Evolutionary conservation across 2,797 vertebrate genomes (phyloP).

Genomic region (Denticeps clupeoides): DNA sequence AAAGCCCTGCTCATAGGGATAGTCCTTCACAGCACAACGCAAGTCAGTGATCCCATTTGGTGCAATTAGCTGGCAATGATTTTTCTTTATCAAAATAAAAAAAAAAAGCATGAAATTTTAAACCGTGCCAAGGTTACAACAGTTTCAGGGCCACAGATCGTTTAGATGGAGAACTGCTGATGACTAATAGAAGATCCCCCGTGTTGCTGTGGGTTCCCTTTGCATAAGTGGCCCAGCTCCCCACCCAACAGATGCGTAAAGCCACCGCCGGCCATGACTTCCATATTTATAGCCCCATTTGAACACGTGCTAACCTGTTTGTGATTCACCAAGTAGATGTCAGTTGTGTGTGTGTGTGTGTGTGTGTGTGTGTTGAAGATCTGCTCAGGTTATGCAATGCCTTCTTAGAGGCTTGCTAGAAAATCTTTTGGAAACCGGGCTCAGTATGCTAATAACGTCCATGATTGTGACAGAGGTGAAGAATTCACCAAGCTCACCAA

Average conservation of each 20-base stretch:
- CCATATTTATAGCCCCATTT: neutral
- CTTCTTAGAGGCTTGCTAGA: slow-evolving; percentile 45
- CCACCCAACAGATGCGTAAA: neutral
- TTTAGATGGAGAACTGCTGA: neutral
- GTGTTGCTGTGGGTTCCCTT: neutral
- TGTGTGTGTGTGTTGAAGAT: slow-evolving; percentile 32
- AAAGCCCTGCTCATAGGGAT: too few species aligned
- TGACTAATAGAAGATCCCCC: neutral
- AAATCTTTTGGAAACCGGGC: too few species aligned
- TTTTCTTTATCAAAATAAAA: too few species aligned
- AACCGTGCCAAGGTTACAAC: neutral
- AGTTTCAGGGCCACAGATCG: neutral
- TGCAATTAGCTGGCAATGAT: too few species aligned
- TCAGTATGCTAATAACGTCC: too few species aligned
- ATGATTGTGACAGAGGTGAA: too few species aligned
- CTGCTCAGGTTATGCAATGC: slow-evolving; percentile 37
- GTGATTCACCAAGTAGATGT: slow-evolving; percentile 30
- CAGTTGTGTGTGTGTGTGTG: slow-evolving; percentile 3
- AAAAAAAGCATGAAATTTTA: too few species aligned
- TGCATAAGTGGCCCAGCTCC: slow-evolving; percentile 1
- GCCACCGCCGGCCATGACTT: neutral
- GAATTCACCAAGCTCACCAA: too few species aligned
- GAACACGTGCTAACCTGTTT: slow-evolving; percentile 8
- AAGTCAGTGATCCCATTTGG: too few species aligned
- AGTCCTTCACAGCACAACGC: too few species aligned